phyloP scores from a whole-genome alignment of 35 echinoderm and acorn worm species.

The Lytechinus pictus region DNA sequence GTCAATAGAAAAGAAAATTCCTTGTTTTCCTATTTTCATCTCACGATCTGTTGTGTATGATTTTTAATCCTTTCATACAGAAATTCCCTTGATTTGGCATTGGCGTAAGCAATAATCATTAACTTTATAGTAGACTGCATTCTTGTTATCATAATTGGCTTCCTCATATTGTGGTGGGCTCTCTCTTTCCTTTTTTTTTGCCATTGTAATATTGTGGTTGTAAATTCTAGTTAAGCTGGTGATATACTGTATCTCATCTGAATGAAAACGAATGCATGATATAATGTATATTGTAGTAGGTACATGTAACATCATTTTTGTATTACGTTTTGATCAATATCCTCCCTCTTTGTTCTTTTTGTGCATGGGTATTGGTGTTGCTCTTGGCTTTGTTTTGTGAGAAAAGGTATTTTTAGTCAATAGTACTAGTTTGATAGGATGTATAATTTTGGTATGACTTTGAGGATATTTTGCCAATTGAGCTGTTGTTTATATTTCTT shows the following conservation, averaged over 20 bases:
- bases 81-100: slow-evolving; percentile 47
- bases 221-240: not conserved
- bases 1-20: not conserved
- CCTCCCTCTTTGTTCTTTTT: not conserved
- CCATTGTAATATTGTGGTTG: not conserved
- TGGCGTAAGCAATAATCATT: slow-evolving; percentile 39
- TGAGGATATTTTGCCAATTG: too few relatives aligned
- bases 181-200: not conserved
- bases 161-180: not conserved
- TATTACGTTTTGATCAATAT: not conserved
- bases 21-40: not conserved
- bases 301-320: not conserved
- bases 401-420: too few relatives aligned
- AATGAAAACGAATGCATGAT: not conserved
- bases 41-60: not conserved
- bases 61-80: not conserved
- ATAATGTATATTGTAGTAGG: not conserved
- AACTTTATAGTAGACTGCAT: not conserved
- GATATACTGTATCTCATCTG: not conserved
- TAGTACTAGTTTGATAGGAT: too few relatives aligned
- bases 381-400: not conserved
- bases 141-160: not conserved
- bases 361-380: not conserved
- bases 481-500: too few relatives aligned
- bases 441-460: too few relatives aligned